Conservation (phyloP, 2,113 vertebrate species). For the Oncorhynchus masou region DNA sequence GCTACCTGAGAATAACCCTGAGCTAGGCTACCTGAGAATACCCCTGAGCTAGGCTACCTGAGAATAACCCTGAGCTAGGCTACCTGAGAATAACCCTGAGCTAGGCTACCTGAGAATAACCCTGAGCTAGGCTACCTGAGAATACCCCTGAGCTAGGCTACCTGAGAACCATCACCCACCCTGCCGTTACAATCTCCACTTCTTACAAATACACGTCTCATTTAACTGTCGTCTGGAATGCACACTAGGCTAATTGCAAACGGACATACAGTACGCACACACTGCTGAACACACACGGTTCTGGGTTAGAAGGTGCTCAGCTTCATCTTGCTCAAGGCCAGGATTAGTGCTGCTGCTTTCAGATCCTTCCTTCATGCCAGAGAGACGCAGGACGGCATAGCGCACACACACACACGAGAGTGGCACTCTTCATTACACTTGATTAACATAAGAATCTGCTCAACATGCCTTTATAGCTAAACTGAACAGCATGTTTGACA, state of each 20-base stretch:
- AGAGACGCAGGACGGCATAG: background rate
- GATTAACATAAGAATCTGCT: background rate
- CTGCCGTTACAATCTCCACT: background rate
- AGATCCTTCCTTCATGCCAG: background rate
- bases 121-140: background rate
- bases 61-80: no score
- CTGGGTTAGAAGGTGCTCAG: background rate
- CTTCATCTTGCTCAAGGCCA: background rate
- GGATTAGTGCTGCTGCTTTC: conserved; percentile 7
- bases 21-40: no score
- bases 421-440: background rate
- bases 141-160: background rate
- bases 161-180: background rate
- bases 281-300: background rate
- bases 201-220: background rate
- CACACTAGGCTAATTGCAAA: no score
- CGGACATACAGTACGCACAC: no score
- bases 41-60: no score
- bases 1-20: no score
- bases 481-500: background rate
- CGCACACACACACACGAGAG: background rate
- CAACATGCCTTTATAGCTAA: background rate
- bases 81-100: no score
- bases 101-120: no score
- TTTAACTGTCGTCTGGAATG: no score